A percentile compares a stretch with the other conserved stretches of the same genome.
These are phyloP conservation scores for Lissocephala sabroskyi DNA, from an alignment of 2,888 invertebrate genomes.

Conservation along the genomic window DNA sequence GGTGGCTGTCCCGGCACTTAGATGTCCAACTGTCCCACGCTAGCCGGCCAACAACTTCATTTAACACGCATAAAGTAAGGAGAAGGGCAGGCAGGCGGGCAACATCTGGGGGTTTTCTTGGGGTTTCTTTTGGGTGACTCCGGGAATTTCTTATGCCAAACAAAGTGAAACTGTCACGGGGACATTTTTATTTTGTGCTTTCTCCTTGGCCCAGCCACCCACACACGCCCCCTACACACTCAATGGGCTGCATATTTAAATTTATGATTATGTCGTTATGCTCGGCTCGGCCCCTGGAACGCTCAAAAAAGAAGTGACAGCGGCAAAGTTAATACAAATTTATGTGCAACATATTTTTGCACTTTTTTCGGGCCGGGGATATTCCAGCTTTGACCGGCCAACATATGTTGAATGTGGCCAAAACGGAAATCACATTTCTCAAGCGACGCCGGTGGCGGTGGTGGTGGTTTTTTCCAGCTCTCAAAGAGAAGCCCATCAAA, in stretches of 20 bases:
- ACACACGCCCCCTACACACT: constrained; percentile 12
- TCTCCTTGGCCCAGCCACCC: constrained; percentile 2
- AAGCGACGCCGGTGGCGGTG: too few species aligned
- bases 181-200: constrained; percentile 32
- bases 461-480: too few species aligned
- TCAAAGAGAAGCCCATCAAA: too few species aligned
- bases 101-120: constrained; percentile 54
- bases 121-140: constrained; percentile 38
- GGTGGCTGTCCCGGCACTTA: too few species aligned
- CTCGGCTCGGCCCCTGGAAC: constrained; percentile 43
- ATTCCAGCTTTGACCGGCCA: constrained; percentile 31
- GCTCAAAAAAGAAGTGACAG: constrained; percentile 54
- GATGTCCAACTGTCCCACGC: constrained; percentile 1
- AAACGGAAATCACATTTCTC: too few species aligned
- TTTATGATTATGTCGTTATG: constrained; percentile 68
- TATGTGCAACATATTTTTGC: constrained; percentile 67
- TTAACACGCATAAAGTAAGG: constrained; percentile 57
- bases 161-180: constrained; percentile 59
- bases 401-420: constrained; percentile 36
- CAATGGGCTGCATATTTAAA: constrained; percentile 63
- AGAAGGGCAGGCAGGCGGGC: too few species aligned
- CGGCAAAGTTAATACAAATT: constrained; percentile 67
- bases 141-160: constrained; percentile 44
- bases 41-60: constrained; percentile 42
- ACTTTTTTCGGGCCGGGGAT: constrained; percentile 41